Conservation (phyloP, 2,113 vertebrate species). For the Saguinus midas region DNA sequence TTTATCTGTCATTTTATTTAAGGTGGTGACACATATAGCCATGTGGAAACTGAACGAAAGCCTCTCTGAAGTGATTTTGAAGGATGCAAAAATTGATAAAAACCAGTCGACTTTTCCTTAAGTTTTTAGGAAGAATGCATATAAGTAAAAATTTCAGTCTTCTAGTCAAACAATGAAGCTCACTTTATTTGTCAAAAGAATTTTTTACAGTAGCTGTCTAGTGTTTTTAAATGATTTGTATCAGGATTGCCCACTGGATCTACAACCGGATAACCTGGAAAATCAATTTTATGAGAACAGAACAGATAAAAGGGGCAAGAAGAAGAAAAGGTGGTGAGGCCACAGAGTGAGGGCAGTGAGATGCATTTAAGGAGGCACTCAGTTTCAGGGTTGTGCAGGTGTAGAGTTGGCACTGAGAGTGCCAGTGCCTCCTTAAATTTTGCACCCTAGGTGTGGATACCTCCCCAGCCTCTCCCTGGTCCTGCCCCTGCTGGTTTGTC, state of each 20-base stretch:
- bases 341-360: neutral
- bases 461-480: too few relatives aligned
- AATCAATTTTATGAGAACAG: neutral
- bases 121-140: neutral
- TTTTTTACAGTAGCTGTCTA: neutral
- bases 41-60: neutral
- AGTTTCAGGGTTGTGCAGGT: neutral
- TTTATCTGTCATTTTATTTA: neutral
- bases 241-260: neutral
- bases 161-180: neutral
- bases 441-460: neutral
- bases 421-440: neutral
- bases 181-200: neutral
- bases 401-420: neutral
- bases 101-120: neutral
- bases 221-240: neutral
- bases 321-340: neutral
- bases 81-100: neutral
- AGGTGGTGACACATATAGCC: neutral
- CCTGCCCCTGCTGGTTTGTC: neutral
- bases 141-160: neutral
- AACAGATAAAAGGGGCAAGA: neutral
- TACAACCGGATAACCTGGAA: neutral
- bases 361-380: neutral
- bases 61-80: neutral